Conservation (phyloP, 2,888 invertebrate species). For the Machimus atricapillus region DNA sequence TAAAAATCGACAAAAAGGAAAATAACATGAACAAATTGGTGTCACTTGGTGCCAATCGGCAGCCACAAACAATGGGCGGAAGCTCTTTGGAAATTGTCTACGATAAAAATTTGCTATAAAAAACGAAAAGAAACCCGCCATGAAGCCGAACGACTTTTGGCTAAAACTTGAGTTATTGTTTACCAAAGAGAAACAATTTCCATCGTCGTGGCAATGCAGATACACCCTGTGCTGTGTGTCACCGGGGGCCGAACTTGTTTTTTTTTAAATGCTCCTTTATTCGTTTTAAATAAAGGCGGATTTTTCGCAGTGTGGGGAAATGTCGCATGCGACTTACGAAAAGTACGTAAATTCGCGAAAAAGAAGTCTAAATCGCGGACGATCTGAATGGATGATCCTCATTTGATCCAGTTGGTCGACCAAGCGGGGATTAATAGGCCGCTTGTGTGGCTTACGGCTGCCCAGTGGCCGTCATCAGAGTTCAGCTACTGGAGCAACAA, state of each 20-base stretch:
- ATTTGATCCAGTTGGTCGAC: not conserved
- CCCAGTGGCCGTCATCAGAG: not conserved
- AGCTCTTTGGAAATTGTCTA: slow-evolving; percentile 17
- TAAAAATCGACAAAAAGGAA: not conserved
- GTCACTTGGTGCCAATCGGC: slow-evolving; percentile 36
- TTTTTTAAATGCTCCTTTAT: not conserved
- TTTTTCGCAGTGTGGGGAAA: not conserved
- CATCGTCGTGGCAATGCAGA: not conserved
- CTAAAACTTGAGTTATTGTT: slow-evolving; percentile 17
- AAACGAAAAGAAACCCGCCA: not conserved
- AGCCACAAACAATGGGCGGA: slow-evolving; percentile 31
- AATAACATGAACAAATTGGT: not conserved
- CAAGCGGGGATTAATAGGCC: not conserved
- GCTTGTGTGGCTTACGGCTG: not conserved
- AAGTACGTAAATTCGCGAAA: not conserved
- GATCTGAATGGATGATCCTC: not conserved
- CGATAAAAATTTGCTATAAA: slow-evolving; percentile 24
- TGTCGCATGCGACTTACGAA: not conserved
- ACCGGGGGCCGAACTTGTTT: not conserved
- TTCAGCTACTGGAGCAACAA: not conserved
- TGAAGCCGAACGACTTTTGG: not conserved
- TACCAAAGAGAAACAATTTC: slow-evolving; percentile 27
- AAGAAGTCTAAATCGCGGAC: not conserved
- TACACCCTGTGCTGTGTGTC: not conserved
- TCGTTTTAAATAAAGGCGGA: not conserved